A percentile compares a stretch with the other conserved stretches of the same genome.
Evolutionary conservation across 2,113 vertebrate genomes (phyloP).

Genomic region (Sylvilagus bachmani): DNA sequence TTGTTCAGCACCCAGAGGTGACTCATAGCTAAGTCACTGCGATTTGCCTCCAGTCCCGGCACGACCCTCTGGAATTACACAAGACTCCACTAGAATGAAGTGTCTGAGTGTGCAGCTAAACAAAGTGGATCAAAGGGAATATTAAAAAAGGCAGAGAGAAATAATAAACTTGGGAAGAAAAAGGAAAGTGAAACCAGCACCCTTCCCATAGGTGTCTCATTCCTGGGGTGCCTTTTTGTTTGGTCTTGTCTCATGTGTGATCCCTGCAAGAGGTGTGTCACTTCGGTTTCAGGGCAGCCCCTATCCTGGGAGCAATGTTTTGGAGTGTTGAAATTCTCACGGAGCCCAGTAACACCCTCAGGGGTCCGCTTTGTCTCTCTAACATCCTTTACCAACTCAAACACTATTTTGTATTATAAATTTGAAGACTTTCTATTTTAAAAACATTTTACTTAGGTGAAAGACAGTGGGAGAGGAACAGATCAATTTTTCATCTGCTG

Average conservation of each 20-base stretch:
- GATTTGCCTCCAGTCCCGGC: neutral
- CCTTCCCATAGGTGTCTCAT: neutral
- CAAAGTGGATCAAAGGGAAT: neutral
- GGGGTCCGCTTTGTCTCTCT: neutral
- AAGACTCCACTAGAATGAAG: neutral
- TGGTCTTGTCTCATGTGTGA: conserved; percentile 20
- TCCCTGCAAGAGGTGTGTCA: neutral
- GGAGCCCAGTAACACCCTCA: neutral
- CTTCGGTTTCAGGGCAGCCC: neutral
- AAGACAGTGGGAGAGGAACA: too few relatives aligned
- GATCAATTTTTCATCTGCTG: too few relatives aligned
- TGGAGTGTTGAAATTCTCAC: neutral
- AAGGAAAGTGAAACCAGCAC: conserved; percentile 59
- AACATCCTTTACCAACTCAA: neutral
- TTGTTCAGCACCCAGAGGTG: neutral
- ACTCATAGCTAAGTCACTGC: neutral
- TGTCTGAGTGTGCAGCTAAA: conserved; percentile 3
- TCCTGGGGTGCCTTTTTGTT: conserved; percentile 11
- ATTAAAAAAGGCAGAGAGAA: conserved; percentile 2
- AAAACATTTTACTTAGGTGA: too few relatives aligned
- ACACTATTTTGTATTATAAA: neutral
- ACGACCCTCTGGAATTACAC: neutral
- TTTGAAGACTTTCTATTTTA: neutral
- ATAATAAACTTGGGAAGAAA: conserved; percentile 65
- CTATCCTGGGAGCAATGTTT: neutral